Evolutionary conservation across 1,140 invertebrate genomes (phyloP).

Genomic region (Sarcophaga peregrina): DNA sequence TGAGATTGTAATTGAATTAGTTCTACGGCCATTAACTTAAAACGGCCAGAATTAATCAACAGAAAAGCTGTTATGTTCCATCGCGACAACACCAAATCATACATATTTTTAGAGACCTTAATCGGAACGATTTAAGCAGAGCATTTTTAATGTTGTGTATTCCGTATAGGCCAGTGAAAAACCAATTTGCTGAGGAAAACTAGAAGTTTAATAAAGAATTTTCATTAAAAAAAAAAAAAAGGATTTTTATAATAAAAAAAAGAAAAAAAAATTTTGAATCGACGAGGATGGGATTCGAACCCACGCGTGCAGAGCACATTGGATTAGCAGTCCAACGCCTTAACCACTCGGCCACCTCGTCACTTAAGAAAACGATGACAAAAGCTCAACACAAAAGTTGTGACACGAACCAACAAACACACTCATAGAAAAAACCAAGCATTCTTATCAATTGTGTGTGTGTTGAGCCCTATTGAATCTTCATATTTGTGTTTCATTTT

Average conservation of each 20-base stretch:
- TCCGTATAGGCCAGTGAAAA: background rate
- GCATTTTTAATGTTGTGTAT: no score
- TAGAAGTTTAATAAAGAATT: background rate
- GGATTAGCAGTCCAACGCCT: constrained; percentile 88
- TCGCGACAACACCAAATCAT: no score
- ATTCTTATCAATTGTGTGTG: constrained; percentile 4
- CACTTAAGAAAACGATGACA: constrained; percentile 51
- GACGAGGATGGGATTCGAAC: constrained; percentile 91
- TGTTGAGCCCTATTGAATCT: background rate
- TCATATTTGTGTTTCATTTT: background rate
- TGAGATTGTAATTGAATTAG: no score
- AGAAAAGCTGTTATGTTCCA: no score
- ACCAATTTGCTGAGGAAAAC: background rate
- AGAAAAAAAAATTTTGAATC: constrained; percentile 50
- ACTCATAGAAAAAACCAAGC: background rate
- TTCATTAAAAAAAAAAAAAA: background rate
- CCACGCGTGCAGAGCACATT: constrained; percentile 81
- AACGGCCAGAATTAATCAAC: no score
- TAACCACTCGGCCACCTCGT: constrained; percentile 91
- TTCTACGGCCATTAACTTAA: no score
- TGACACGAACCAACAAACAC: background rate
- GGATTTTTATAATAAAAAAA: background rate
- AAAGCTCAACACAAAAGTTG: background rate
- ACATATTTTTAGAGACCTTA: no score
- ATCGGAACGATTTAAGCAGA: no score